phyloP scores from a whole-genome alignment of 2,113 vertebrate genomes.

The Colaptes auratus region DNA sequence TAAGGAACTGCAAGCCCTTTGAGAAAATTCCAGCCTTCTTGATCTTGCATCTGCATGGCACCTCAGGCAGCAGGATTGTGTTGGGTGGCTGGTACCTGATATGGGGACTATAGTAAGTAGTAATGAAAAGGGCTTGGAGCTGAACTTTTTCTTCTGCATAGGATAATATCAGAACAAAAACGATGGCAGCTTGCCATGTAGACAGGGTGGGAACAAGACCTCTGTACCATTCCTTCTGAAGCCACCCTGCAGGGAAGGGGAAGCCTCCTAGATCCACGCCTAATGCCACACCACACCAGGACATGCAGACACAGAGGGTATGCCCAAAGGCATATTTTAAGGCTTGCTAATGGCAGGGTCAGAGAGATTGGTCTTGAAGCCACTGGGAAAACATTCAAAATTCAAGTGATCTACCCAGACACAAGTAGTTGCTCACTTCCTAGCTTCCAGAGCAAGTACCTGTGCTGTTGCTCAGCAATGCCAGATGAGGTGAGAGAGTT shows the following conservation, averaged over 20 bases:
- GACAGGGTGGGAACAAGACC: not conserved
- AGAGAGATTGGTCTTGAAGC: not conserved
- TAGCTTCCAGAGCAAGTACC: not conserved
- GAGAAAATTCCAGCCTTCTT: not conserved
- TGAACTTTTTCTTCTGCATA: not conserved
- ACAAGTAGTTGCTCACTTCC: not conserved
- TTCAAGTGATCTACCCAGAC: not conserved
- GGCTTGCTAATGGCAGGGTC: not conserved
- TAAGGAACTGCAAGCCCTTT: not conserved
- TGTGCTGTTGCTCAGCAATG: not conserved
- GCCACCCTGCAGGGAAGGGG: not conserved
- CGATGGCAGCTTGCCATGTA: rapidly evolving
- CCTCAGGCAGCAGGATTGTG: not conserved
- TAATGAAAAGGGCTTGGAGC: not conserved
- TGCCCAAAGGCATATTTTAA: not conserved
- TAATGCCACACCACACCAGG: not conserved
- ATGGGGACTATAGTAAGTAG: not conserved
- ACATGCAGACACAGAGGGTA: not conserved
- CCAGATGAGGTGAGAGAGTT: not conserved
- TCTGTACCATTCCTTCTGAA: not conserved
- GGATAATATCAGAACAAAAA: not conserved
- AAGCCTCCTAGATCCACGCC: not conserved
- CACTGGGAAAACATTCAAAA: not conserved
- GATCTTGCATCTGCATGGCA: not conserved
- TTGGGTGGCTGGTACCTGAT: not conserved